Percentiles rank a stretch among this genome's conserved stretches.
These are phyloP conservation scores for Caenorhabditis imperialis DNA, from an alignment of 2,888 invertebrate species.

Conservation along the genomic window DNA sequence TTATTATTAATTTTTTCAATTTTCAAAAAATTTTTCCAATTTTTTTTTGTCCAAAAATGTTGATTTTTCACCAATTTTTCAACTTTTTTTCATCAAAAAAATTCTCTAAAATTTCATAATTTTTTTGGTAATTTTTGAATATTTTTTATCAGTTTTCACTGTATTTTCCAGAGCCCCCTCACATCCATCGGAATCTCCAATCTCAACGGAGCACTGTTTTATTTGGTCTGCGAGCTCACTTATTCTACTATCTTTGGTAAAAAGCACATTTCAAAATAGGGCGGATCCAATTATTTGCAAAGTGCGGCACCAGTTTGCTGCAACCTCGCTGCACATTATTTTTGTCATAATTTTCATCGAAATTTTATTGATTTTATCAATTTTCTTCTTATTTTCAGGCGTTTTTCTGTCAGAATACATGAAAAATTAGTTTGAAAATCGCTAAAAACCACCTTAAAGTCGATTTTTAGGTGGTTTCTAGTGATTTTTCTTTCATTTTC, in stretches of 20 bases:
- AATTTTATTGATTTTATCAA: neutral
- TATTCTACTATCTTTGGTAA: conserved; percentile 90
- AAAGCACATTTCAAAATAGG: neutral
- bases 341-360: neutral
- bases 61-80: too few species aligned
- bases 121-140: neutral
- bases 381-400: too few species aligned
- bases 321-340: too few species aligned
- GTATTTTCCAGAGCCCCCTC: conserved; percentile 74
- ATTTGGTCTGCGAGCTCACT: conserved; percentile 82
- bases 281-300: too few species aligned
- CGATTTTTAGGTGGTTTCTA: too few species aligned
- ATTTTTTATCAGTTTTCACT: neutral
- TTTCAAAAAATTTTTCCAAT: conserved; percentile 83
- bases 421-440: too few species aligned
- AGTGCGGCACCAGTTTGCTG: neutral
- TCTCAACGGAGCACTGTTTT: conserved; percentile 91
- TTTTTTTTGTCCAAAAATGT: neutral
- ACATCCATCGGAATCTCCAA: conserved; percentile 91
- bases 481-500: too few species aligned
- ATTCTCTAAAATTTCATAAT: too few species aligned
- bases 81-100: too few species aligned
- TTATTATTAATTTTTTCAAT: conserved; percentile 81
- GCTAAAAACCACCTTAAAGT: too few species aligned
- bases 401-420: too few species aligned